A percentile compares a stretch with the other conserved stretches of the same genome.
These are phyloP conservation scores for Hippocampus kuda DNA, from an alignment of 2,797 vertebrate genomes.

Conservation along the genomic window DNA sequence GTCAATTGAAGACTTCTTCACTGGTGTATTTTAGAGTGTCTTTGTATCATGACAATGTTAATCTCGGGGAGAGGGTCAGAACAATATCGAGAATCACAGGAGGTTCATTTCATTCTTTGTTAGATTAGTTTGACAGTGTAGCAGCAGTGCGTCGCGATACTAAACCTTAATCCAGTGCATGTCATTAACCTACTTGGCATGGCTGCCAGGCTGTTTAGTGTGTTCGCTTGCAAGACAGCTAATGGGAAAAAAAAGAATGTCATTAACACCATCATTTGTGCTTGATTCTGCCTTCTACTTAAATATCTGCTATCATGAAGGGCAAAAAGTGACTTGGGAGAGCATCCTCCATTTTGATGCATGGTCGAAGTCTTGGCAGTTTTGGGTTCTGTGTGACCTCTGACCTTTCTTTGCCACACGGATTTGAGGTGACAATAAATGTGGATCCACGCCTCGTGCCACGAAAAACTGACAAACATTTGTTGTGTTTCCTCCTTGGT, in stretches of 20 bases:
- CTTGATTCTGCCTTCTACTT: slow-evolving; percentile 4
- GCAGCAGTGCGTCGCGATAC: slow-evolving; percentile 28
- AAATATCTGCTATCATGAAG: background rate
- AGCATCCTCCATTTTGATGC: background rate
- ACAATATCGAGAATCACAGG: slow-evolving; percentile 15
- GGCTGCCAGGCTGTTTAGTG: slow-evolving; percentile 35
- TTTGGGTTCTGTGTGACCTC: slow-evolving; percentile 39
- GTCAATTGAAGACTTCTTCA: slow-evolving; percentile 28
- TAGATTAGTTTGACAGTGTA: slow-evolving; percentile 33
- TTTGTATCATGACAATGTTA: slow-evolving; percentile 25
- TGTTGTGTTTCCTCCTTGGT: slow-evolving; percentile 42
- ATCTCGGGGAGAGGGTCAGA: slow-evolving; percentile 19
- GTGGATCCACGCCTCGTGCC: slow-evolving; percentile 3
- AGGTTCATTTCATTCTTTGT: slow-evolving; percentile 33
- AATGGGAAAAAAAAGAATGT: slow-evolving; percentile 14
- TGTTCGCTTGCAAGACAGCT: slow-evolving; percentile 24
- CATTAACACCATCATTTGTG: slow-evolving; percentile 15
- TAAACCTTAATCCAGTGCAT: slow-evolving; percentile 55
- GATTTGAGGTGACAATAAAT: slow-evolving; percentile 12
- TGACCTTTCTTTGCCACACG: slow-evolving; percentile 49
- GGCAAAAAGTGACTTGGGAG: background rate
- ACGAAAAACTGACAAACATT: slow-evolving; percentile 38
- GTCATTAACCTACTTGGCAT: slow-evolving; percentile 59
- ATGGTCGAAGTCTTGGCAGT: slow-evolving; percentile 9
- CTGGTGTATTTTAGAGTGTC: slow-evolving; percentile 26